A percentile compares a stretch with the other conserved stretches of the same genome.
Conservation (phyloP, 30 jellyfish, hydroid and myxozoan species). For the Aurelia sp. region DNA sequence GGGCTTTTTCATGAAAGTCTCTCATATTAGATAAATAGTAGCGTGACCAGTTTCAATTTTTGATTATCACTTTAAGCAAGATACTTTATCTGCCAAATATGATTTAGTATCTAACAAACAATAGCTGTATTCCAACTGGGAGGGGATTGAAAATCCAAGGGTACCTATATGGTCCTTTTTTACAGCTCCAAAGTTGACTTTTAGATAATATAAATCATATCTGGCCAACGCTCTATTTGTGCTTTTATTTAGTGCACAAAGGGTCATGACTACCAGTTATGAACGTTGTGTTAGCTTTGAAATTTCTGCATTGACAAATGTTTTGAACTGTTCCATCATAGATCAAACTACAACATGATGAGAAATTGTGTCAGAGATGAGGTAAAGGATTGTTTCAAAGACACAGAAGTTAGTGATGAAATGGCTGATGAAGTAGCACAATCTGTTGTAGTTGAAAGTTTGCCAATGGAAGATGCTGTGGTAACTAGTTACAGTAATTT, state of each 20-base stretch:
- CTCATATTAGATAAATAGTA: too few relatives aligned
- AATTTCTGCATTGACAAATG: background rate
- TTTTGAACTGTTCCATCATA: background rate
- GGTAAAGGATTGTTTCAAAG: constrained; percentile 31
- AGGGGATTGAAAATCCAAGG: too few relatives aligned
- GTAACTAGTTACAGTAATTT: background rate
- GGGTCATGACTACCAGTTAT: background rate
- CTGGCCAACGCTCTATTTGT: too few relatives aligned
- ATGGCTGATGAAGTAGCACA: constrained; percentile 17
- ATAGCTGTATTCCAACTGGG: too few relatives aligned
- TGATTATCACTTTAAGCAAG: too few relatives aligned
- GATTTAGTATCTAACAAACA: too few relatives aligned
- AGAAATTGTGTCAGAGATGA: constrained; percentile 38
- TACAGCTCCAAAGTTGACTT: too few relatives aligned
- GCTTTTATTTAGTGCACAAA: background rate
- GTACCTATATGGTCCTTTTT: too few relatives aligned
- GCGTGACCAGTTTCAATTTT: too few relatives aligned
- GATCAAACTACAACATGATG: constrained; percentile 29
- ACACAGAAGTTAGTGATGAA: constrained; percentile 15
- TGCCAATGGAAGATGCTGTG: constrained; percentile 47
- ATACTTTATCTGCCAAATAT: too few relatives aligned
- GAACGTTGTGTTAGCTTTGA: background rate
- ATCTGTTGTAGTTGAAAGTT: constrained; percentile 22
- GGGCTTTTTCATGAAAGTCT: too few relatives aligned
- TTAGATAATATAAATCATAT: too few relatives aligned